Base-by-base conservation (phyloP, 2,797 vertebrate genomes). In the Oreonectes daqikongensis region DNA sequence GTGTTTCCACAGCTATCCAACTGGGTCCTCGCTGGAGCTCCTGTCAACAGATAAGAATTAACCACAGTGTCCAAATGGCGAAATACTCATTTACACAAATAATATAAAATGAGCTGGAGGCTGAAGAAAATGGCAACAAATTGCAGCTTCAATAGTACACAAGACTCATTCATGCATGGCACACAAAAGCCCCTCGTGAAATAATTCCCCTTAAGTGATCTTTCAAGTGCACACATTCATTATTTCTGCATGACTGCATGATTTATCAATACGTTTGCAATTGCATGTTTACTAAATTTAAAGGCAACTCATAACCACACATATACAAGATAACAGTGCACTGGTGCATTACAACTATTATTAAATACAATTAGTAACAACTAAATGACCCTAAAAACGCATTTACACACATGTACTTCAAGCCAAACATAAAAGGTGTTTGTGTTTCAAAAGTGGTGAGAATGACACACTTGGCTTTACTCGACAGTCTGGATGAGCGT, bases 31-130 rank as follows among this genome's bases (percentile, higher is more conserved):
- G 28, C 50, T 59, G 61, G 28, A 18, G 63, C 57, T 46, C 40
- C 67, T 76, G 53, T 68, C 74, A 48, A 35, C 59, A 76, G 28
- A 57, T 66, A 59, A 40, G 53, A 69, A 48, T 77, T 77, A 61
- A 77, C 57, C 67, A 53, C 66, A 52, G 30, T 32, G 28, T 48
- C 57, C 55, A 77, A 63, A 70, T 63, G 59, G 24, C 22, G 5
- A 64, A 69, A 70, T 77, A 61, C 42, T 69, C 65, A 77, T 63
- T 63, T 64, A 44, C 15, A 32, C 59, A 24, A 24, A 68, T 44
- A 69, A 64, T 24, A 32, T 61, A n/a, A 69, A 77, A 67, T 67
- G 28, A 60, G 28, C 65, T 61, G 14, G 26, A 77, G 65, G 66
- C 73, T 8, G 42, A 38, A 50, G 10, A n/a, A 26, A 46, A 60